A percentile compares a stretch with the other conserved stretches of the same genome.
These are phyloP conservation scores for Liasis olivaceus DNA, from an alignment of 2,797 vertebrate genomes.

Conservation along the genomic window DNA sequence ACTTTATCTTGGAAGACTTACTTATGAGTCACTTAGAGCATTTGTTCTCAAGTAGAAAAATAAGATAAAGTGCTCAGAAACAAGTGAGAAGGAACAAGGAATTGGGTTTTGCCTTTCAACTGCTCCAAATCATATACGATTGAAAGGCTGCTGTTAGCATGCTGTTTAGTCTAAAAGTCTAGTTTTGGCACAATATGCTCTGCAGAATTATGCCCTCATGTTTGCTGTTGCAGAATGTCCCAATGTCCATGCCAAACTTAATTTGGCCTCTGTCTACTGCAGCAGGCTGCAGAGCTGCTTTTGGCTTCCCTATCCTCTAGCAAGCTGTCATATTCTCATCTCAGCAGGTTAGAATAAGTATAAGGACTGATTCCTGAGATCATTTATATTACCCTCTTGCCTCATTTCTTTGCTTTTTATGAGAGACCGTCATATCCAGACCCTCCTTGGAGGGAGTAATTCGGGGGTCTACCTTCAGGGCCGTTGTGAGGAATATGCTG, in stretches of 20 bases:
- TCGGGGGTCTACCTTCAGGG: too few species aligned
- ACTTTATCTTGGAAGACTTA: neutral
- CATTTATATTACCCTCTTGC: neutral
- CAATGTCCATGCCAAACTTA: neutral
- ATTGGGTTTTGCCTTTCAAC: neutral
- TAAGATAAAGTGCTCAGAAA: neutral
- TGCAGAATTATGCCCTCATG: neutral
- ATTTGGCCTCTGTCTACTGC: neutral
- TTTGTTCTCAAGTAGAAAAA: neutral
- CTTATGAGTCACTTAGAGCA: neutral
- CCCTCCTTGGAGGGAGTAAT: too few species aligned
- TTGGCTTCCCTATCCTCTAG: neutral
- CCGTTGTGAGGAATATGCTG: too few species aligned
- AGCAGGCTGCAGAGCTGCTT: neutral
- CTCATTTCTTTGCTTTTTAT: neutral
- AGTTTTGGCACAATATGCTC: neutral
- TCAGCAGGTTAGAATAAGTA: neutral
- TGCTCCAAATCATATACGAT: neutral
- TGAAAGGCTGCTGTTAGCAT: neutral
- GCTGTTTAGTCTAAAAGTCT: neutral
- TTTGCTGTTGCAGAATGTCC: neutral
- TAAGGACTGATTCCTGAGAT: neutral
- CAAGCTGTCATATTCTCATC: neutral
- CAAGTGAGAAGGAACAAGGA: neutral
- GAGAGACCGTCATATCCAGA: neutral